Base-by-base conservation (phyloP, 2,797 vertebrate species). In the Lacerta viridis region DNA sequence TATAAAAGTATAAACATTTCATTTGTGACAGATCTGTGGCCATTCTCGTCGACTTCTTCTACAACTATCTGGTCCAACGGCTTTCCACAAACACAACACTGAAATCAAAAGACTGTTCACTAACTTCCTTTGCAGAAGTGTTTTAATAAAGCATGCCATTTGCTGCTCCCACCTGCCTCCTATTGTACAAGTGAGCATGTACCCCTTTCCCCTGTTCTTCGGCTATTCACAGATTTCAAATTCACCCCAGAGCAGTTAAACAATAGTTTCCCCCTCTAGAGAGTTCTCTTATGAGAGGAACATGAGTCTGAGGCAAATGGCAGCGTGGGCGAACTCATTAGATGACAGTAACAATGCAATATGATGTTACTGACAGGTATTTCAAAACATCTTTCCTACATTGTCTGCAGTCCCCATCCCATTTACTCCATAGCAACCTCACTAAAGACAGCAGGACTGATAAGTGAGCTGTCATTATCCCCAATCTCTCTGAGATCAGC, bases 361-460 rank as follows among this genome's bases (percentile, higher is more conserved):
- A 17, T 75, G 72, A 75, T 41, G 15, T 75, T 20, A 41, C 72
- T 75, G 72, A 74, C 33, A 64, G 79, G 11, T 61, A 7, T 36
- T 80, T 64, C 39, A 80, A 84, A 5, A 41, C 46, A 39, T 59
- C 85, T 23, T 25, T 87, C 61, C 13, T 86, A 18, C 85, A 39
- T 68, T 59, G 46, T 80, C 3, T 72, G 18, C 18, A 87, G 5
- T 72, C 66, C 33, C 43, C 36, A n/a, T 27, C 6, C 36, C 43
- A 80, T 71, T 71, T 80, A 69, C 43, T 39, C n/a, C 43, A 27
- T 55, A 77, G 20, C n/a, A 64, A n/a, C 20, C 72, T 20, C 55
- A 15, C 50, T 74, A 33, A 66, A 23, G 9, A 10, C 61, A 39
- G 20, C 8, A 85, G 36, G 29, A 85, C 10, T 29, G 5, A 7